phyloP scores from a whole-genome alignment of 2,888 invertebrate species.

The Axea sp. region DNA sequence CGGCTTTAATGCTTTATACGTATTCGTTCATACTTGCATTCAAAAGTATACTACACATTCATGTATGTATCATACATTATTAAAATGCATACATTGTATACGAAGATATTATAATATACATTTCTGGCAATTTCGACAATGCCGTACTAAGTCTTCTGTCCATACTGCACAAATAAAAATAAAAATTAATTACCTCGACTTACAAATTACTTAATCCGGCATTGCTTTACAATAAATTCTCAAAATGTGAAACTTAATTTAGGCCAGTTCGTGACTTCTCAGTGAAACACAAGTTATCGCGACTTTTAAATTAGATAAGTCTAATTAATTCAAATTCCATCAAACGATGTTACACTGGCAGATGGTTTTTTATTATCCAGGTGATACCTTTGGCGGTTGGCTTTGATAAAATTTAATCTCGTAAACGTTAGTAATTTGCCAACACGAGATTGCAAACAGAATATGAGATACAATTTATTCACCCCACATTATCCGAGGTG shows the following conservation, averaged over 20 bases:
- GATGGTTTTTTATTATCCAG: constrained; percentile 23
- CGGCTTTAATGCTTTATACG: constrained; percentile 10
- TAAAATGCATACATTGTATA: constrained; percentile 17
- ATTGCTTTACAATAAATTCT: not conserved
- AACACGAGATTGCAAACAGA: constrained; percentile 28
- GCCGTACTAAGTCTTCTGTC: not conserved
- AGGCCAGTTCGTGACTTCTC: constrained; percentile 13
- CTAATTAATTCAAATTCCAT: constrained; percentile 4
- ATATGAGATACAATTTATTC: constrained; percentile 33
- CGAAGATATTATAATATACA: constrained; percentile 15
- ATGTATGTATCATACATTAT: constrained; percentile 23
- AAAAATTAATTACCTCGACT: too few species aligned
- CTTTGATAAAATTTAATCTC: constrained; percentile 16
- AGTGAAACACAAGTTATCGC: too few species aligned
- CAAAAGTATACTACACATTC: constrained; percentile 28
- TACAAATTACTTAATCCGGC: not conserved
- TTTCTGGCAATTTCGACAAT: constrained; percentile 19
- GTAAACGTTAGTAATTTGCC: constrained; percentile 9
- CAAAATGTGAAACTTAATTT: not conserved
- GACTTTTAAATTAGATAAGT: not conserved
- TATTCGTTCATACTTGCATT: constrained; percentile 9
- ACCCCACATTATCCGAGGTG: constrained; percentile 13
- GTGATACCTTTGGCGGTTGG: constrained; percentile 5
- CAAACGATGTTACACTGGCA: too few species aligned
- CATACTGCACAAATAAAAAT: not conserved